A percentile compares a stretch with the other conserved stretches of the same genome.
phyloP scores from a whole-genome alignment of 2,113 vertebrate species.

The Ginglymostoma cirratum region DNA sequence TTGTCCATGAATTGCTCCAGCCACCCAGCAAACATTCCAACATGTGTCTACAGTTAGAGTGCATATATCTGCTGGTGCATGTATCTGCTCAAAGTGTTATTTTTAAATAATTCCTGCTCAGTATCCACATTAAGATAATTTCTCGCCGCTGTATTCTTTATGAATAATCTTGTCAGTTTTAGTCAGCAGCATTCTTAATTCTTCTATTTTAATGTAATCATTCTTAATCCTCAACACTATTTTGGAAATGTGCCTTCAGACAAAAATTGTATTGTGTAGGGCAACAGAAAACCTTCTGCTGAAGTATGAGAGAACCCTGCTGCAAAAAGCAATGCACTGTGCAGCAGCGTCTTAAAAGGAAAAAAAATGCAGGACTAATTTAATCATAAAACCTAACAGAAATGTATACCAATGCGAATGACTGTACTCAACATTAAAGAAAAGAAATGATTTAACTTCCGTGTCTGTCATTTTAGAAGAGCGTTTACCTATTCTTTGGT shows the following conservation, averaged over 20 bases:
- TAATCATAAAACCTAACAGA: not conserved
- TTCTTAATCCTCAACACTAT: not conserved
- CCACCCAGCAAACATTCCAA: not conserved
- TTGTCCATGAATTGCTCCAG: not conserved
- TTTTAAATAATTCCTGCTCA: not conserved
- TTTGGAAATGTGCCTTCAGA: not conserved
- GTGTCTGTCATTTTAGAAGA: not conserved
- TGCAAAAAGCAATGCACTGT: not conserved
- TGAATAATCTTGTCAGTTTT: not conserved
- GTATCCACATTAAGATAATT: not conserved
- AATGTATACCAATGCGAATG: not conserved
- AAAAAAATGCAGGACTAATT: not conserved
- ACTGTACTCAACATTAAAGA: not conserved
- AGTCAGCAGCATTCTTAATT: not conserved
- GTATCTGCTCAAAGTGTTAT: not conserved
- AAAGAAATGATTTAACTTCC: not conserved
- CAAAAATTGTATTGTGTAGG: not conserved
- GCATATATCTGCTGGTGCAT: not conserved
- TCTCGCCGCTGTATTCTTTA: not conserved
- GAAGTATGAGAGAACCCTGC: not conserved
- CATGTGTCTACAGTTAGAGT: not conserved
- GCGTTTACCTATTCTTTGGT: not conserved
- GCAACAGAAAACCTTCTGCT: not conserved
- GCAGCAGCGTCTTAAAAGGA: not conserved
- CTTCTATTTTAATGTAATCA: not conserved